Conservation (phyloP, 2,888 invertebrate genomes). For the Scaptomyza tumidula region DNA sequence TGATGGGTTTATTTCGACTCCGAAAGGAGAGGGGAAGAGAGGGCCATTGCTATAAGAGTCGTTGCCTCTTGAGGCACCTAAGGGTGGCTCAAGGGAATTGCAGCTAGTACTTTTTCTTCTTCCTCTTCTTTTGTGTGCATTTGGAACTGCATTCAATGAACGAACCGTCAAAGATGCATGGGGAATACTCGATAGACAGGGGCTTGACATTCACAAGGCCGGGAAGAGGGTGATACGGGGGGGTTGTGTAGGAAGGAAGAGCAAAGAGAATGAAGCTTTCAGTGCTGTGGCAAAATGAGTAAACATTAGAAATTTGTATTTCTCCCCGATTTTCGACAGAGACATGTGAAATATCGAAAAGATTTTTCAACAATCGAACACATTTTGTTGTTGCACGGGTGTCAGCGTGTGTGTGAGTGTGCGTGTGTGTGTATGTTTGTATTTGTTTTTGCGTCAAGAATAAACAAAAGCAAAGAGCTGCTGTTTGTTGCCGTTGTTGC, state of each 20-base stretch:
- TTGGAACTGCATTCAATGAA: slow-evolving; percentile 31
- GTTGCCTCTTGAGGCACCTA: slow-evolving; percentile 15
- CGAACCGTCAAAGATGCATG: slow-evolving; percentile 12
- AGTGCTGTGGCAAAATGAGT: slow-evolving; percentile 44
- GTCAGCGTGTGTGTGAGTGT: slow-evolving; percentile 6
- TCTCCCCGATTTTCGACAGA: slow-evolving; percentile 24
- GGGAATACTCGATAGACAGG: not conserved
- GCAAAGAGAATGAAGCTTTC: slow-evolving; percentile 25
- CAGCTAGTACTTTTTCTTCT: slow-evolving; percentile 22
- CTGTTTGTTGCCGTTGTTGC: slow-evolving; percentile 1
- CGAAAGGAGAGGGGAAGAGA: slow-evolving; percentile 11
- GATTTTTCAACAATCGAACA: slow-evolving; percentile 66
- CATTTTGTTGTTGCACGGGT: slow-evolving; percentile 33
- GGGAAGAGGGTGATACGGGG: not conserved
- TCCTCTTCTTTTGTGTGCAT: not conserved
- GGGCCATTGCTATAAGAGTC: slow-evolving; percentile 55
- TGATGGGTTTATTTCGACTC: slow-evolving; percentile 66
- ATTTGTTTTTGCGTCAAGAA: slow-evolving; percentile 68
- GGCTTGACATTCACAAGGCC: not conserved
- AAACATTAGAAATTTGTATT: slow-evolving; percentile 55
- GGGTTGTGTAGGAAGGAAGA: slow-evolving; percentile 6
- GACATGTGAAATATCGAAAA: slow-evolving; percentile 61
- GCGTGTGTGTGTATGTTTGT: slow-evolving; percentile 39
- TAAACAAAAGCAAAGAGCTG: slow-evolving; percentile 57
- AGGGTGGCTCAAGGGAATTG: slow-evolving; percentile 44